These are phyloP conservation scores for Deroptyus accipitrinus DNA, from an alignment of 2,113 vertebrate genomes.

Conservation along the genomic window DNA sequence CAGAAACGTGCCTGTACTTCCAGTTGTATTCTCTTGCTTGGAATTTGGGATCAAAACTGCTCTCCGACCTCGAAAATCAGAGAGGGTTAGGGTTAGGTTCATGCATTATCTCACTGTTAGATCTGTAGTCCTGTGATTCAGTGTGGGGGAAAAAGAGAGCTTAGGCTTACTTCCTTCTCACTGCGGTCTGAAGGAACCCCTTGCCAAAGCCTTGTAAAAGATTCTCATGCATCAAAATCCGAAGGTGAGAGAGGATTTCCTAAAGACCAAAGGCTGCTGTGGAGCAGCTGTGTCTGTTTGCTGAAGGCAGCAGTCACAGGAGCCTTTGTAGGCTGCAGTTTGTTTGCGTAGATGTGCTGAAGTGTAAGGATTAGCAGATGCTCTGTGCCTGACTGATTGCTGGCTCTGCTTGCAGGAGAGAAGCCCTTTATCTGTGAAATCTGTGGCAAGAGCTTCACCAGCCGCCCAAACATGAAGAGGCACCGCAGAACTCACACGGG, in stretches of 20 bases:
- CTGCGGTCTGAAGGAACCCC: not conserved
- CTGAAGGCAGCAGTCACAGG: not conserved
- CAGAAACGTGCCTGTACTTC: not conserved
- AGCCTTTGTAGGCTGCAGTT: not conserved
- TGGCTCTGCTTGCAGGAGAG: constrained; percentile 80
- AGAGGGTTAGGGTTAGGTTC: not conserved
- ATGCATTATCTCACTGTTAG: not conserved
- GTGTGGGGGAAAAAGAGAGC: not conserved
- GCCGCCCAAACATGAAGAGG: constrained; percentile 97
- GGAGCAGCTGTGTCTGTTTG: not conserved
- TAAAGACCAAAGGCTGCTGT: not conserved
- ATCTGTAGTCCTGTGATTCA: not conserved
- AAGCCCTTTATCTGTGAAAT: constrained; percentile 99
- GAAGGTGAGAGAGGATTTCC: not conserved
- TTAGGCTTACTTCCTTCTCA: not conserved
- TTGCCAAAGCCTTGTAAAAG: not conserved
- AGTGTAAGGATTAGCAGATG: not conserved
- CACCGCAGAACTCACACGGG: constrained; percentile 96
- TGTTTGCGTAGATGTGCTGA: not conserved
- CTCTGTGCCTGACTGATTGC: not conserved
- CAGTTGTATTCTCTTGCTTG: not conserved
- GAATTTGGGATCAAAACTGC: not conserved
- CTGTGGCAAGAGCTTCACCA: constrained; percentile 99
- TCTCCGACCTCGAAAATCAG: not conserved
- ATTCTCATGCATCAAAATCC: not conserved